These are phyloP conservation scores for Trileptium ribeirensis DNA, from an alignment of 2,888 invertebrate genomes.

Conservation along the genomic window DNA sequence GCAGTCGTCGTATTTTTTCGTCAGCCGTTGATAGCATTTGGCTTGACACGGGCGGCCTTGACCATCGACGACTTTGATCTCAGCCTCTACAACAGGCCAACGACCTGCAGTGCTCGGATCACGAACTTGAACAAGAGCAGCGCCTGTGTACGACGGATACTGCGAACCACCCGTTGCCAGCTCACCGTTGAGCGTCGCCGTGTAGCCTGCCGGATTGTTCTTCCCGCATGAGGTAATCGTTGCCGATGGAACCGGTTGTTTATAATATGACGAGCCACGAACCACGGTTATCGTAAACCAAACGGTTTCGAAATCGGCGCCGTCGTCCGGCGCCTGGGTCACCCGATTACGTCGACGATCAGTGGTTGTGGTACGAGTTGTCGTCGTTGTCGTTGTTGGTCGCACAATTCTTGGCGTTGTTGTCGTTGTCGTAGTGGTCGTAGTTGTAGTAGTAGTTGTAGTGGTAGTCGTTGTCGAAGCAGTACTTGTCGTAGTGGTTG, in stretches of 20 bases:
- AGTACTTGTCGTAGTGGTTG: constrained; percentile 2
- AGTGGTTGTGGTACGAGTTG: background rate
- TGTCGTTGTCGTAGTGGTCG: constrained; percentile 16
- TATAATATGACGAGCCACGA: constrained; percentile 6
- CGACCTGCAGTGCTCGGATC: constrained; percentile 24
- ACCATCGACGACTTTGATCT: constrained; percentile 19
- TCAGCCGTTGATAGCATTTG: constrained; percentile 14
- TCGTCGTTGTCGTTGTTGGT: background rate
- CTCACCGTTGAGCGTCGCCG: constrained; percentile 7
- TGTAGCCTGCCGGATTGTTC: constrained; percentile 26
- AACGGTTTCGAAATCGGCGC: constrained; percentile 7
- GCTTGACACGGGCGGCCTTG: constrained; percentile 12
- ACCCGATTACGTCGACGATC: background rate
- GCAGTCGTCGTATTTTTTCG: constrained; percentile 18
- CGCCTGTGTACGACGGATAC: constrained; percentile 24
- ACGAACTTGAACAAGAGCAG: constrained; percentile 14
- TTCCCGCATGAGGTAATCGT: background rate
- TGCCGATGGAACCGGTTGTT: background rate
- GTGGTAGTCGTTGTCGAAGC: constrained; percentile 18
- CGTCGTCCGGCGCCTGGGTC: background rate
- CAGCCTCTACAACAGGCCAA: constrained; percentile 19
- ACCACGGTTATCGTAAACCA: constrained; percentile 25
- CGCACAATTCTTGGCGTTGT: constrained; percentile 12
- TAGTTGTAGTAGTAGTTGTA: constrained; percentile 24
- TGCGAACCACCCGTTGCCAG: background rate